Evolutionary conservation across 1,140 invertebrate species (phyloP).

Genomic region (Sitophilus oryzae): DNA sequence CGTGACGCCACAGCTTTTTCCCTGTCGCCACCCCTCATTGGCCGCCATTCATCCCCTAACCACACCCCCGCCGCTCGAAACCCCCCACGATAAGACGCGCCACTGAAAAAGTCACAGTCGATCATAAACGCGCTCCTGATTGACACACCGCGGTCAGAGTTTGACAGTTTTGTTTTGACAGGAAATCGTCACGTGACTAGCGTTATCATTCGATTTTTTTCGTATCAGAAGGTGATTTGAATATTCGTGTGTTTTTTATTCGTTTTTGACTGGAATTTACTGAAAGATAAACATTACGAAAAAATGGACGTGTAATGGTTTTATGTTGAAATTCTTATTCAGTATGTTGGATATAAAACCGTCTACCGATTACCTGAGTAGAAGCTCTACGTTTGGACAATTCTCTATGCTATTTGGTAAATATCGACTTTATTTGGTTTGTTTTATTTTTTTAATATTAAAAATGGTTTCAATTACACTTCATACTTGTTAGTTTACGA

Average conservation of each 20-base stretch:
- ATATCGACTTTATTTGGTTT: too few relatives aligned
- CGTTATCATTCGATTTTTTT: neutral
- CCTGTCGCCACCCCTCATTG: conserved; percentile 18
- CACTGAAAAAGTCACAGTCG: conserved; percentile 37
- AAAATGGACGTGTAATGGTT: neutral
- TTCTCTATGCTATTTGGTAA: conserved; percentile 68
- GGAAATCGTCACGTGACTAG: neutral
- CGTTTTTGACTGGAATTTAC: neutral
- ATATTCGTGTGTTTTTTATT: conserved; percentile 4
- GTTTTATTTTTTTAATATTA: too few relatives aligned
- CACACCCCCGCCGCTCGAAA: conserved; percentile 25
- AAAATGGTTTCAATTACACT: too few relatives aligned
- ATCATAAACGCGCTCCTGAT: conserved; percentile 34
- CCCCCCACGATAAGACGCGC: conserved; percentile 21
- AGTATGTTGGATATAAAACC: conserved; percentile 63
- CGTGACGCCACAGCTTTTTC: conserved; percentile 20
- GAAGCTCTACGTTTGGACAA: conserved; percentile 64
- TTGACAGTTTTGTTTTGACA: conserved; percentile 3
- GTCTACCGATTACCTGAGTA: conserved; percentile 63
- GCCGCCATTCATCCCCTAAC: conserved; percentile 32
- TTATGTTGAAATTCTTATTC: conserved; percentile 13
- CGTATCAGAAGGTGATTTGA: neutral
- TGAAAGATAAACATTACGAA: neutral
- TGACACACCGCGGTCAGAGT: neutral
- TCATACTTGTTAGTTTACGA: too few relatives aligned